Evolutionary conservation across 2,113 vertebrate genomes (phyloP).

Genomic region (Oreotrochilus melanogaster): DNA sequence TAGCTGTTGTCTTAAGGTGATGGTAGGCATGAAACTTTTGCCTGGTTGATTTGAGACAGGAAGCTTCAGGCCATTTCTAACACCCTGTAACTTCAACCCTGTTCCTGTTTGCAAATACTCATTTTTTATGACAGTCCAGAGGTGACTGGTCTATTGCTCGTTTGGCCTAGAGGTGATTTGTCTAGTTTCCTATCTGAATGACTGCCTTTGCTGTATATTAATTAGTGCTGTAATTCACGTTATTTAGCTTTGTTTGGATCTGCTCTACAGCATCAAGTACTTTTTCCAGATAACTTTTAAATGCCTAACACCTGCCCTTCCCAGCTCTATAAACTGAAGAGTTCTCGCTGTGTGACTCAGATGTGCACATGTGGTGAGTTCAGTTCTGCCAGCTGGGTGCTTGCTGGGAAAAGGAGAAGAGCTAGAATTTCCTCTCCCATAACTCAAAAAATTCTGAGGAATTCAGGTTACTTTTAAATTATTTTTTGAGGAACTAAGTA

Average conservation of each 20-base stretch:
- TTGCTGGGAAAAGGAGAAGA: background rate
- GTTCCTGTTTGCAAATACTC: background rate
- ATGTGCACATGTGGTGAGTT: background rate
- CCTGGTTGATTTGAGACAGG: background rate
- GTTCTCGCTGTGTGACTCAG: background rate
- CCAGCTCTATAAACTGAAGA: background rate
- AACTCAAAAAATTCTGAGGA: background rate
- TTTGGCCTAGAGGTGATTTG: background rate
- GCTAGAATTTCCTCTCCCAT: background rate
- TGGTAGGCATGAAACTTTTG: background rate
- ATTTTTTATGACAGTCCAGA: background rate
- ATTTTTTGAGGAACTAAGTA: background rate
- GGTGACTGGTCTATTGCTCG: background rate
- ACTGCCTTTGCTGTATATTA: background rate
- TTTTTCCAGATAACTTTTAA: background rate
- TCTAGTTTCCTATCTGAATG: background rate
- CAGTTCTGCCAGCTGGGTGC: background rate
- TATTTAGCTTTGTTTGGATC: background rate
- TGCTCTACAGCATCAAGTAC: background rate
- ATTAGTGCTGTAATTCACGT: background rate
- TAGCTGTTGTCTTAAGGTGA: background rate
- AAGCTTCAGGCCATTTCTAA: background rate
- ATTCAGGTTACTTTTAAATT: background rate
- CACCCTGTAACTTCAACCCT: background rate
- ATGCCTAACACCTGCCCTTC: accelerated